These are phyloP conservation scores for Notospermus geniculatus DNA, from an alignment of 1,140 invertebrate species.

Conservation along the genomic window DNA sequence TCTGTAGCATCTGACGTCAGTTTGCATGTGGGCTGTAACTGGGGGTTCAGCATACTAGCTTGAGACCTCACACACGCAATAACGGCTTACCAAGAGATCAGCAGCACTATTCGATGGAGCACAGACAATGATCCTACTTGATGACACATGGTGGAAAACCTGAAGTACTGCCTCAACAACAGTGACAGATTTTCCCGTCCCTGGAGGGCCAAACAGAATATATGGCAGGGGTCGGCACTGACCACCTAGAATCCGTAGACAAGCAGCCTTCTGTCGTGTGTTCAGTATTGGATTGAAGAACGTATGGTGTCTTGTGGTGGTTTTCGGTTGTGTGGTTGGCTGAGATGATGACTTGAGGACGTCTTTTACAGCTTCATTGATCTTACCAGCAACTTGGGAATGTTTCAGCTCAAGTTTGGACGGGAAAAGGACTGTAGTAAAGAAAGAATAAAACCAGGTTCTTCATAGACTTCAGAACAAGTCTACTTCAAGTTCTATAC, in stretches of 20 bases:
- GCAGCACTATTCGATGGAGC: constrained; percentile 87
- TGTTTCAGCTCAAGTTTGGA: constrained; percentile 21
- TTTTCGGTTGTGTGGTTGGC: too few species aligned
- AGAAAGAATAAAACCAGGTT: too few species aligned
- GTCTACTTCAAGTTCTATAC: too few species aligned
- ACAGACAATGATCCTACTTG: constrained; percentile 66
- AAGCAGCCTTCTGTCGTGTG: constrained; percentile 62
- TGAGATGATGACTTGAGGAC: too few species aligned
- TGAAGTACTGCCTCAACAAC: constrained; percentile 84
- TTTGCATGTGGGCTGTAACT: too few species aligned
- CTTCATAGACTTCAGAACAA: too few species aligned
- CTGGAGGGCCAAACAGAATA: constrained; percentile 85
- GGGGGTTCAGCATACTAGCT: too few species aligned
- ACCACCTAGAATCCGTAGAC: constrained; percentile 70
- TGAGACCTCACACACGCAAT: constrained; percentile 40
- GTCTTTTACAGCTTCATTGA: not conserved
- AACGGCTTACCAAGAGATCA: constrained; percentile 61
- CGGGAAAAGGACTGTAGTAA: constrained; percentile 47
- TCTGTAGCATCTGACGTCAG: constrained; percentile 25
- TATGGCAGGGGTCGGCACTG: constrained; percentile 74
- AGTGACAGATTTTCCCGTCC: constrained; percentile 91
- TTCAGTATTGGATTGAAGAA: constrained; percentile 75
- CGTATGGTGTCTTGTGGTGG: not conserved
- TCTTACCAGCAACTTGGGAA: constrained; percentile 21
- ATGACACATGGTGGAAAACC: constrained; percentile 28